phyloP scores from a whole-genome alignment of 2,797 vertebrate species.

The Erpetoichthys calabaricus region DNA sequence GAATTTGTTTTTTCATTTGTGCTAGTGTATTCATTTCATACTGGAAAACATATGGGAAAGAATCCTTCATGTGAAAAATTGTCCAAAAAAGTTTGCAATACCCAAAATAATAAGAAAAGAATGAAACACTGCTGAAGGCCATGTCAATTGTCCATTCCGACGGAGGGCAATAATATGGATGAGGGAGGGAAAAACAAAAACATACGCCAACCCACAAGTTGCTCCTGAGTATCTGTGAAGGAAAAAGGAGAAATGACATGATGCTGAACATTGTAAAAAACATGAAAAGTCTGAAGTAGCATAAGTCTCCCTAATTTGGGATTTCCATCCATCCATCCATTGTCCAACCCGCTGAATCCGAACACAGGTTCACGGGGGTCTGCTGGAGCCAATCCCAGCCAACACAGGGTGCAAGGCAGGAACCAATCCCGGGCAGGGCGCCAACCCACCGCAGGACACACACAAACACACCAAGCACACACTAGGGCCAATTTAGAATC shows the following conservation, averaged over 20 bases:
- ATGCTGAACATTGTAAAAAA: background rate
- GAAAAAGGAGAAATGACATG: conserved; percentile 7
- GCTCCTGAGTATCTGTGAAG: conserved; percentile 78
- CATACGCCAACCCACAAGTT: conserved; percentile 77
- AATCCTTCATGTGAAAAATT: conserved; percentile 74
- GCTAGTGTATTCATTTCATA: too few species aligned
- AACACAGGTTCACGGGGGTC: too few species aligned
- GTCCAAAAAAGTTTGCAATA: conserved; percentile 68
- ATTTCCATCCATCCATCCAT: too few species aligned
- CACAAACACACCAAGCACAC: too few species aligned
- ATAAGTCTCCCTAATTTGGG: background rate
- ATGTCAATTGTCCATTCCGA: conserved; percentile 52
- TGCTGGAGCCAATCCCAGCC: too few species aligned
- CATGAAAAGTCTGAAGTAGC: background rate
- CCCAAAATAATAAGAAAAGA: conserved; percentile 72
- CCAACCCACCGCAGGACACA: too few species aligned
- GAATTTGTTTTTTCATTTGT: too few species aligned
- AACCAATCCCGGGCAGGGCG: too few species aligned
- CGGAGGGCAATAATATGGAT: conserved; percentile 67
- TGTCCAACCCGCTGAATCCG: too few species aligned
- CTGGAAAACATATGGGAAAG: too few species aligned
- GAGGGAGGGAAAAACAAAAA: conserved; percentile 79
- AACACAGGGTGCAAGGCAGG: too few species aligned
- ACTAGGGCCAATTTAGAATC: too few species aligned
- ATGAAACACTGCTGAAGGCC: conserved; percentile 63